Evolutionary conservation across 2,888 invertebrate genomes (phyloP), one percentile per base, ranked within the genome.

Genomic region (Dasysyrphus albostriatus): DNA sequence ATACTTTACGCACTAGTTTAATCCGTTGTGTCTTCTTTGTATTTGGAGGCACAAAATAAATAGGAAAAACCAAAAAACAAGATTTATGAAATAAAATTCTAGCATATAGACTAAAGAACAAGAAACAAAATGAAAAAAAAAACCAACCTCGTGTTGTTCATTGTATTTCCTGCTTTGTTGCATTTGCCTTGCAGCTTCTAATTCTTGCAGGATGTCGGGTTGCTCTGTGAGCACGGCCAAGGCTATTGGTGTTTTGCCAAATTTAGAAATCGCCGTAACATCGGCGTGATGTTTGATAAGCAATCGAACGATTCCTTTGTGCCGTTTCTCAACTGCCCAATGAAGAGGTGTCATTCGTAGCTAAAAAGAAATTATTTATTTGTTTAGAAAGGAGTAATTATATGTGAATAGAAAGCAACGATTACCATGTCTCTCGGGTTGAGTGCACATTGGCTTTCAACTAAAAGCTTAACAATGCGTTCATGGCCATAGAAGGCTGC

Each of bases 261-360:
- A 96, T 93, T 97, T 97, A 89, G 96, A 97, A 63, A 93, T 91
- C 87, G 94, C 92, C 61, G 93, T 93, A 9, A 95, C 94, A 91
- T 96, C 95, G 0, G 98, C 97, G 72, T 97, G 97, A 90, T 95
- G 93, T 78, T 95, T 94, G 65, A 98, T 92, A 88, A 98, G 93
- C 87, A 95, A 91, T 72, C 95, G 94, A 56, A 96, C 96, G 61
- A 96, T 94, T 81, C 94, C 94, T 32, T 94, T 92, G 93, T 97
- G 96, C 0, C 96, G 95, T 90, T 96, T 95, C 93, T 97, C 97
- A 54, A 96, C 96, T 7, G 98, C 98, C 98, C 98, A 98, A 93
- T 98, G 98, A 78, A 98, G 94, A 49, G 98, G 97, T 54, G 98
- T 98, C 98, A 97, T 97, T 90, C 95, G 95, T 19, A 97, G 93